These are phyloP conservation scores for Scomber colias DNA, from an alignment of 2,113 vertebrate species.

Conservation along the genomic window DNA sequence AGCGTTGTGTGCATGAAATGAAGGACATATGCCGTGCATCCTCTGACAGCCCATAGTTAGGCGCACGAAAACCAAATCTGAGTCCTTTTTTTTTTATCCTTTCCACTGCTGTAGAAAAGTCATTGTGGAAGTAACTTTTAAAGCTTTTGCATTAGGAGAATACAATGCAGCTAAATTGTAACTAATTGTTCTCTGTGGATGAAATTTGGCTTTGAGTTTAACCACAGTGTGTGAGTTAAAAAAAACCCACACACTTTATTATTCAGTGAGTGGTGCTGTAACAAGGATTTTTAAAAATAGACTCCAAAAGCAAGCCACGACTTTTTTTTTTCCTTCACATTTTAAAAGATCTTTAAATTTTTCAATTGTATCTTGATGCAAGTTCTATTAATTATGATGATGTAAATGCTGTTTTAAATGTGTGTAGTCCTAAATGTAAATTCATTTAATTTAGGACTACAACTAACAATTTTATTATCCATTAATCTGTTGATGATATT, in stretches of 20 bases:
- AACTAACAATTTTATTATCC: too few species aligned
- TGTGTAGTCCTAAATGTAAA: too few species aligned
- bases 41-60: slow-evolving; percentile 25
- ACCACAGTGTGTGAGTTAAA: background rate
- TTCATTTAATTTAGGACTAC: too few species aligned
- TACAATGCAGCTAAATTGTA: background rate
- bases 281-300: too few species aligned
- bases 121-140: too few species aligned
- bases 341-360: too few species aligned
- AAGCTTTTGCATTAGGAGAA: slow-evolving; percentile 3
- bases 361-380: too few species aligned
- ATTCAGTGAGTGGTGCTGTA: background rate
- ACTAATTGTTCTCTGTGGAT: background rate
- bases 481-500: too few species aligned
- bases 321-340: too few species aligned
- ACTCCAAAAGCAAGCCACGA: too few species aligned
- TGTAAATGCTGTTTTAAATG: too few species aligned
- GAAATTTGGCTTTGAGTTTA: background rate
- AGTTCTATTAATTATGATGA: too few species aligned
- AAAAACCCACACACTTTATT: background rate
- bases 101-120: background rate
- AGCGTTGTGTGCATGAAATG: slow-evolving; percentile 43
- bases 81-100: background rate
- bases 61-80: background rate
- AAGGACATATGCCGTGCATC: slow-evolving; percentile 59